Evolutionary conservation across 2,888 invertebrate species (phyloP), one percentile per base, ranked within the genome.

Genomic region (Anoplius nigerrimus): DNA sequence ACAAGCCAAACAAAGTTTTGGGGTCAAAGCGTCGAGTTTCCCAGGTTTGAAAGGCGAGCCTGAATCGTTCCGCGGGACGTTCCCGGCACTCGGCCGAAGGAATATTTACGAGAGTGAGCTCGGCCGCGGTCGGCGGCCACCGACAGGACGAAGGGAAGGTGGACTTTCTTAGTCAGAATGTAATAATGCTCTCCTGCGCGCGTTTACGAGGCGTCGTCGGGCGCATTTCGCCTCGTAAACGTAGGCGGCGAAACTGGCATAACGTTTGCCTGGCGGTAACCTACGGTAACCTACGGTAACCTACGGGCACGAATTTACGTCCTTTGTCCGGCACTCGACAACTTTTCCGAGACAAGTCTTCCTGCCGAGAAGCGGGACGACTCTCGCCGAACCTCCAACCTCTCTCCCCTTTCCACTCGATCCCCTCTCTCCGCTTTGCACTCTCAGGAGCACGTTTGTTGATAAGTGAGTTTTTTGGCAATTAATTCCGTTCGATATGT

Each of bases 191-290:
- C 34, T 34, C 34, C 34, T 34, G 34, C 34, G 34, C 34, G 51
- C 82, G 69, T 84, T 84, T 84, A 84, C 83, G 81, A 82, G 80
- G 76, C 83, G 78, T 80, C 82, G 81, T 78, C 78, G 73, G 58
- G 53, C 70, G 70, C 77, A 72, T 74, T 77, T 72, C 75, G 69
- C 65, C 76, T 76, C 78, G 80, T 73, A 76, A 78, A 81, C 74
- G 83, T 83, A 78, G 81, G 84, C 82, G 80, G 78, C 79, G 64
- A n/a, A n/a, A 74, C 75, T 66, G 67, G 68, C 20, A 34, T 55
- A 55, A 3, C 42, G 18, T 8, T 2, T n/a, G 55, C 16, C 27
- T 69, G 64, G 76, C 70, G 72, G 64, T 74, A 63, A 69, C 70
- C 75, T 55, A 66, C 75, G 78, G 76, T n/a, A n/a, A n/a, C n/a